phyloP scores from a whole-genome alignment of 53 echinoderm and acorn worm genomes.

The Paelopatides confundens region DNA sequence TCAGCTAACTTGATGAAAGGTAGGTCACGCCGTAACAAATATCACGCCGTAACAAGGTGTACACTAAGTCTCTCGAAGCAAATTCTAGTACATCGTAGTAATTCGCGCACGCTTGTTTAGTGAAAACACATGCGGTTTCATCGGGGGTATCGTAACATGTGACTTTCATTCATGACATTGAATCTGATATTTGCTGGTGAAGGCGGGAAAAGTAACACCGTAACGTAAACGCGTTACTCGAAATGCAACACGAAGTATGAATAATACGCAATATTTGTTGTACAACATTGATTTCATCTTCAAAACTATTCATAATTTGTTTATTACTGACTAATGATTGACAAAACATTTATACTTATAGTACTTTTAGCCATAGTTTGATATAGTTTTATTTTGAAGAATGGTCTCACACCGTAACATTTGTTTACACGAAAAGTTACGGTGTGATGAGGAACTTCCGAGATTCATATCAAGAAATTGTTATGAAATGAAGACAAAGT shows the following conservation, averaged over 20 bases:
- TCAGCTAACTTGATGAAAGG: not conserved
- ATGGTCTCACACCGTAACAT: not conserved
- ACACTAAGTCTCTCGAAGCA: not conserved
- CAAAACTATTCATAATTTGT: too few relatives aligned
- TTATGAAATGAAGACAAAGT: not conserved
- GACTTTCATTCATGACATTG: not conserved
- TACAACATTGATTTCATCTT: too few relatives aligned
- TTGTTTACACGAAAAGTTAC: slow-evolving; percentile 15
- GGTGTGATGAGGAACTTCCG: slow-evolving; percentile 15
- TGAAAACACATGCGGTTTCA: not conserved
- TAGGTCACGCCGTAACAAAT: not conserved
- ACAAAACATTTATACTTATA: too few relatives aligned
- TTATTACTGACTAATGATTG: too few relatives aligned
- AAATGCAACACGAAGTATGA: not conserved
- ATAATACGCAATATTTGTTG: not conserved
- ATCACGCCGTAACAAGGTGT: not conserved
- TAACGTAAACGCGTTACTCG: slow-evolving; percentile 6
- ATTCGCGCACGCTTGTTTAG: not conserved
- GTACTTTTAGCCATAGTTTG: too few relatives aligned
- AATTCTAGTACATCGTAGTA: not conserved
- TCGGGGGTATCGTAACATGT: not conserved
- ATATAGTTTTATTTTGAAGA: too few relatives aligned
- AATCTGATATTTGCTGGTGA: not conserved
- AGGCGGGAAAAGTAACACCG: not conserved
- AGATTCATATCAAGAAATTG: not conserved